Evolutionary conservation across 2,888 invertebrate species (phyloP).

Genomic region (Epinotia nisella): DNA sequence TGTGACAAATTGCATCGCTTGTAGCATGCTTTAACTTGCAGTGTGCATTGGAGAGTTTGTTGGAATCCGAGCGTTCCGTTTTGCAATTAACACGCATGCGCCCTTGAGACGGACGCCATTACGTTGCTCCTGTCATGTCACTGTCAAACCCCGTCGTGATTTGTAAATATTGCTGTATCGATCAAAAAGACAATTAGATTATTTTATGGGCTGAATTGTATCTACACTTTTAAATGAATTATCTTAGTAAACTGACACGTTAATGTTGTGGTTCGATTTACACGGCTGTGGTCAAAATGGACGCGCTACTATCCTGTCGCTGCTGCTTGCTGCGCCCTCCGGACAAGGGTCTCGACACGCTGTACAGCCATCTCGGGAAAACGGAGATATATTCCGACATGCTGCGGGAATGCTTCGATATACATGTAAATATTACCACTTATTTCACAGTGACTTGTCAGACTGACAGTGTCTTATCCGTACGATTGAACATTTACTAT

Average conservation of each 20-base stretch:
- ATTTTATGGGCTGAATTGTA: neutral
- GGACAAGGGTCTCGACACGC: conserved; percentile 66
- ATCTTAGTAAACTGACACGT: neutral
- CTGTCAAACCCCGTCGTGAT: neutral
- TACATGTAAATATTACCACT: conserved; percentile 63
- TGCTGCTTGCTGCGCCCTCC: conserved; percentile 72
- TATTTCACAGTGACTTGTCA: no score
- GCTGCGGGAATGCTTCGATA: conserved; percentile 77
- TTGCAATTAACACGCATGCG: neutral
- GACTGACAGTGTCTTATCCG: no score
- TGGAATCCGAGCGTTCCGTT: neutral
- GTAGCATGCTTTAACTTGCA: no score
- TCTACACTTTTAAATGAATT: neutral
- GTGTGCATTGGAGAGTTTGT: no score
- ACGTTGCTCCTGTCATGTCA: neutral
- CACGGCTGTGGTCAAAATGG: conserved; percentile 55
- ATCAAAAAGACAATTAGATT: neutral
- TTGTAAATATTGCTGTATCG: conserved; percentile 4
- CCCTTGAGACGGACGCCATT: neutral
- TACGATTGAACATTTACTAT: neutral
- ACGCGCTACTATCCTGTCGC: conserved; percentile 58
- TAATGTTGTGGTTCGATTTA: neutral
- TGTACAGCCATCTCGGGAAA: conserved; percentile 64
- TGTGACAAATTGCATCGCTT: no score
- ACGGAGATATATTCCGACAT: conserved; percentile 72